These are phyloP conservation scores for Bruchidius siliquastri DNA, from an alignment of 2,888 invertebrate genomes.

Conservation along the genomic window DNA sequence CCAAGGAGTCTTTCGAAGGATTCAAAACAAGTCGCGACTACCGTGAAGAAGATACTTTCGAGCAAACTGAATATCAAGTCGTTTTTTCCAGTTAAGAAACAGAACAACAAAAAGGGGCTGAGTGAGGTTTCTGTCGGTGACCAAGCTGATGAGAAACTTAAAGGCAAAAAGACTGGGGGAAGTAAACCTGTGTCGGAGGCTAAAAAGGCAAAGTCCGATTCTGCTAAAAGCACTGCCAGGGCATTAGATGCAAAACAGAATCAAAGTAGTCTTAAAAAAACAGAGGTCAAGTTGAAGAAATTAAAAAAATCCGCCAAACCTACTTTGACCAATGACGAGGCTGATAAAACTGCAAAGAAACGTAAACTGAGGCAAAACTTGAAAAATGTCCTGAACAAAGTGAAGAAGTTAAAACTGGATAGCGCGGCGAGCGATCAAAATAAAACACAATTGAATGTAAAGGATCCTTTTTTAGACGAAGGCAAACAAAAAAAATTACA, in stretches of 20 bases:
- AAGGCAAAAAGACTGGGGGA: conserved; percentile 1
- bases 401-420: conserved; percentile 31
- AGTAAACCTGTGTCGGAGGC: conserved; percentile 8
- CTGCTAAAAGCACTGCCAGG: neutral
- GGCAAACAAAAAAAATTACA: conserved; percentile 15
- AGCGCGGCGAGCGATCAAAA: conserved; percentile 3
- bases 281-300: conserved; percentile 9
- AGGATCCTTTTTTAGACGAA: conserved; percentile 29
- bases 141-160: conserved; percentile 16
- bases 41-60: conserved; percentile 23
- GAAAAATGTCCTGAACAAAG: conserved; percentile 34
- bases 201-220: conserved; percentile 4
- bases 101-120: conserved; percentile 16
- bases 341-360: conserved; percentile 21
- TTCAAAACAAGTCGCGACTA: conserved; percentile 14
- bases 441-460: conserved; percentile 5
- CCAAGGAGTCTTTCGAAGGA: conserved; percentile 21
- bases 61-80: conserved; percentile 35
- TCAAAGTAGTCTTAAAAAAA: neutral
- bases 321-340: conserved; percentile 5
- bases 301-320: neutral
- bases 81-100: conserved; percentile 37
- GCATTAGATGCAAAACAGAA: neutral
- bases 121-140: conserved; percentile 7
- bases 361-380: conserved; percentile 31